These are phyloP conservation scores for Branchellion lobata DNA, from an alignment of 2,888 invertebrate genomes.

Conservation along the genomic window DNA sequence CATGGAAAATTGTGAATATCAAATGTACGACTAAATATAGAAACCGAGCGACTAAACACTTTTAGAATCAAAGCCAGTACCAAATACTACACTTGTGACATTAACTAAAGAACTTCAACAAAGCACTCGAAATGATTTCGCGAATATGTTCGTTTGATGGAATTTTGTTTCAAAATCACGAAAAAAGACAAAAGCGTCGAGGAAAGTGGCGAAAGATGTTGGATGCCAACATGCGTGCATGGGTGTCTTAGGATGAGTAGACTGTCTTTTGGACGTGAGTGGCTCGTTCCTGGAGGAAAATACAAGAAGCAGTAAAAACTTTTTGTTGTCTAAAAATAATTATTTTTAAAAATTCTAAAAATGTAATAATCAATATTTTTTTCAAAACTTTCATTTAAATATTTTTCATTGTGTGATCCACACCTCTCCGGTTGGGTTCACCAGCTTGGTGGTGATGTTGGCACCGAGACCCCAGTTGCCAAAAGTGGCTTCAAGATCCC, in stretches of 20 bases:
- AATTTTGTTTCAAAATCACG: neutral
- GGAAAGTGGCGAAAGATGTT: neutral
- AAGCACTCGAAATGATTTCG: too few relatives aligned
- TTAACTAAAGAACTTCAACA: too few relatives aligned
- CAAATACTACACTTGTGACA: too few relatives aligned
- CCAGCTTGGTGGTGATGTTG: slow-evolving; percentile 63
- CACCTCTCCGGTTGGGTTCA: slow-evolving; percentile 64
- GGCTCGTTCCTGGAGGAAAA: slow-evolving; percentile 63
- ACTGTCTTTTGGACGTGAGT: slow-evolving; percentile 65
- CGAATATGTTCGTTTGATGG: too few relatives aligned
- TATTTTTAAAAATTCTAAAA: neutral
- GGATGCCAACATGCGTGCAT: neutral
- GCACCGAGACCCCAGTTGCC: slow-evolving; percentile 63
- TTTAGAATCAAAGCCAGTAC: too few relatives aligned
- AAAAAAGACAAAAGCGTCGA: neutral
- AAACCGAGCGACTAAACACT: too few relatives aligned
- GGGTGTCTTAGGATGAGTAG: slow-evolving; percentile 54
- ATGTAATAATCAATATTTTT: neutral
- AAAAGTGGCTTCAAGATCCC: slow-evolving; percentile 49
- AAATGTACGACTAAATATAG: too few relatives aligned
- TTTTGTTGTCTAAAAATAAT: slow-evolving; percentile 8
- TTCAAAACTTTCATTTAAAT: neutral
- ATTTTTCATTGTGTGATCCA: neutral
- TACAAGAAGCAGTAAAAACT: too few relatives aligned
- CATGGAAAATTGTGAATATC: too few relatives aligned